phyloP scores from a whole-genome alignment of 1,140 invertebrate species.

The Pseudomyrmex pallidus region DNA sequence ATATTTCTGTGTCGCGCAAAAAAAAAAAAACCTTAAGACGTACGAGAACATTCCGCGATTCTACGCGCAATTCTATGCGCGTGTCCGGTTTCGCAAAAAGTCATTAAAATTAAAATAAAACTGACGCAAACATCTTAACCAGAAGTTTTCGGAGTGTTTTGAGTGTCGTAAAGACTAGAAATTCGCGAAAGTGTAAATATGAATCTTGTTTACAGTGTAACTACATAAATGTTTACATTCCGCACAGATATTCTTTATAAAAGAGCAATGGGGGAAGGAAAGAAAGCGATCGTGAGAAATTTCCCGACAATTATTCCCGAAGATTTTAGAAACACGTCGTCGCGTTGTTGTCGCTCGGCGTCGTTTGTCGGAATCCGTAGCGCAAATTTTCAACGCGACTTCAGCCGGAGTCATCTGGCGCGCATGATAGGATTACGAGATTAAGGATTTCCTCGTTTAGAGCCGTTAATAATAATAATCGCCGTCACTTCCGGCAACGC shows the following conservation, averaged over 20 bases:
- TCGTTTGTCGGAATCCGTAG: constrained; percentile 45
- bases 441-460: constrained; percentile 71
- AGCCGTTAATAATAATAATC: constrained; percentile 74
- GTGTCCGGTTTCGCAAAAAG: neutral
- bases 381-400: constrained; percentile 65
- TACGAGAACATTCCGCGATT: neutral
- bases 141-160: constrained; percentile 17
- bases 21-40: neutral
- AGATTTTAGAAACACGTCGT: neutral
- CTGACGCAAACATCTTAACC: neutral
- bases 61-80: neutral
- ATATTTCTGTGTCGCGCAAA: neutral
- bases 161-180: constrained; percentile 26
- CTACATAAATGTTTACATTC: neutral
- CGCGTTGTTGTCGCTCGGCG: constrained; percentile 24
- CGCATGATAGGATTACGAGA: constrained; percentile 74
- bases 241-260: neutral
- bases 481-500: constrained; percentile 30
- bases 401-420: constrained; percentile 63
- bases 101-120: constrained; percentile 33
- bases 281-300: constrained; percentile 21
- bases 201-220: neutral
- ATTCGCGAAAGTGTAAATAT: constrained; percentile 14
- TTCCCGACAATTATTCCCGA: neutral
- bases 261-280: too few relatives aligned